Base-by-base conservation (phyloP, 2,888 invertebrate species). In the Unio delphinus region DNA sequence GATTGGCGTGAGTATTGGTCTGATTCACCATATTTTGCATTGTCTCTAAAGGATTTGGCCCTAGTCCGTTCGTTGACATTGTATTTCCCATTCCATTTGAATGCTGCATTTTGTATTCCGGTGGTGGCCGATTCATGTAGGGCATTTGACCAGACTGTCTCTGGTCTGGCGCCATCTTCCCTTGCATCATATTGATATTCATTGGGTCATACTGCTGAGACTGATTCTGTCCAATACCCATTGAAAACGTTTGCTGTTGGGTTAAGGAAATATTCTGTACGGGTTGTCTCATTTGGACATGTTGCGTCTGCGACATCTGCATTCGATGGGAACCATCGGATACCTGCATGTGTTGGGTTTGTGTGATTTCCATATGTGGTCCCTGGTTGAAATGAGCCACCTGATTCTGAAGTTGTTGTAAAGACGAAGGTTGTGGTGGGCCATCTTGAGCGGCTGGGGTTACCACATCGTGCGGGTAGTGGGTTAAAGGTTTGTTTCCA, bases 311-410 rank as follows among this genome's bases (percentile, higher is more conserved):
- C 55, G 81, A 79, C 80, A 89, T 78, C 66, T 87, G 87, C 77
- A 86, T 77, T 57, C 85, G 80, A 57, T 83, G 82, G 28, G 82
- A 72, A 11, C 86, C 85, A 65, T 86, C 87, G 0, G 84, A 81
- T 56, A 87, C 81, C 72, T 95, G 89, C 84, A 90, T 86, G 71
- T 90, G 90, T 90, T 96, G 96, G 55, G 95, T 95, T 88, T 96
- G 96, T 81, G 92, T 93, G 83, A 96, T 94, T 90, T 96, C 96
- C 89, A 96, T 91, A 89, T 96, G 84, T 61, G 81, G 83, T 55
- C 76, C 95, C 90, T 96, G 96, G 87, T 94, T 95, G 92, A 96
- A 95, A 90, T 96, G 95, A 66, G 83, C 81, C 74, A 88, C 86
- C 77, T 88, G 86, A 79, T 87, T 83, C 80, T 88, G 88, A 67